A percentile compares a stretch with the other conserved stretches of the same genome.
Conservation (phyloP, 2,888 invertebrate species). For the Trachelus iudaicus region DNA sequence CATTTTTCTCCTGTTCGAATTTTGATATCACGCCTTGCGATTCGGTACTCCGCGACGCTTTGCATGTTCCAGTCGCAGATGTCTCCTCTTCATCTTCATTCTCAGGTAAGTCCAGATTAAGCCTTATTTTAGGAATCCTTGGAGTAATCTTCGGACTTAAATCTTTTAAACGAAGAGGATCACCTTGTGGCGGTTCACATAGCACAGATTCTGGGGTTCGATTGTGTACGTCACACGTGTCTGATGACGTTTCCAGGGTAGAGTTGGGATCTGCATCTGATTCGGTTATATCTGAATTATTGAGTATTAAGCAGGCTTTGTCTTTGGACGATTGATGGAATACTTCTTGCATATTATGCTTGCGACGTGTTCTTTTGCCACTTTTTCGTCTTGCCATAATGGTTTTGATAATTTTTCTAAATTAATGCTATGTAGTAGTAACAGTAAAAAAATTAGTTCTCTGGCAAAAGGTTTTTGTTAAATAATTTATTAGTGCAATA, state of each 20-base stretch:
- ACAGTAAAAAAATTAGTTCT: too few relatives aligned
- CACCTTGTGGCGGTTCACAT: slow-evolving; percentile 25
- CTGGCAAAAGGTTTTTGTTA: too few relatives aligned
- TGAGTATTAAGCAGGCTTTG: slow-evolving; percentile 10
- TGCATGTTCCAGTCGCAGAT: not conserved
- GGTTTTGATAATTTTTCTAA: too few relatives aligned
- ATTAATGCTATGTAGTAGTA: too few relatives aligned
- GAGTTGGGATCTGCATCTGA: slow-evolving; percentile 8
- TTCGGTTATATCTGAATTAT: slow-evolving; percentile 8
- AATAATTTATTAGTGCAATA: too few relatives aligned
- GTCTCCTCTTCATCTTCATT: slow-evolving; percentile 22
- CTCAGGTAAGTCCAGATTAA: slow-evolving; percentile 44
- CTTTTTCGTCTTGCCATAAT: slow-evolving; percentile 28
- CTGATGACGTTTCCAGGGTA: slow-evolving; percentile 17
- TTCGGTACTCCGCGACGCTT: not conserved
- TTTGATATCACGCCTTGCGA: too few relatives aligned
- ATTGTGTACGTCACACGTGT: slow-evolving; percentile 15
- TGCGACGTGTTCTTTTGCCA: slow-evolving; percentile 22
- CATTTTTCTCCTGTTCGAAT: too few relatives aligned
- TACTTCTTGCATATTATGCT: slow-evolving; percentile 10
- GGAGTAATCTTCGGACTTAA: slow-evolving; percentile 43
- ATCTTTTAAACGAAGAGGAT: slow-evolving; percentile 33
- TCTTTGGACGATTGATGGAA: slow-evolving; percentile 13
- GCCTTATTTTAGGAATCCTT: slow-evolving; percentile 28
- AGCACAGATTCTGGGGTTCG: slow-evolving; percentile 44